Evolutionary conservation across 2,113 vertebrate genomes (phyloP).

Genomic region (Hydrochoerus hydrochaeris): DNA sequence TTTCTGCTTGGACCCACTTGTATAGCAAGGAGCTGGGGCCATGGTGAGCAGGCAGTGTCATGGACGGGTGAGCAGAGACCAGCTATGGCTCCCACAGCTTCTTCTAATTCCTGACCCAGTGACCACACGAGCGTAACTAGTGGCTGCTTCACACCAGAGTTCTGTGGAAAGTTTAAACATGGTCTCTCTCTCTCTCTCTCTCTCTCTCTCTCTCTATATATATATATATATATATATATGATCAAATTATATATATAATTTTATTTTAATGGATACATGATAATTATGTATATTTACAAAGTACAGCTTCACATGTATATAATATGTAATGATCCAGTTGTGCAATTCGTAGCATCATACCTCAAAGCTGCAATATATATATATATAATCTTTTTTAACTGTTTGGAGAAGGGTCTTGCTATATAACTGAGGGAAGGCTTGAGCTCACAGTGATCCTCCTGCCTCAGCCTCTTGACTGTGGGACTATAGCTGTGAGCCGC

Average conservation of each 20-base stretch:
- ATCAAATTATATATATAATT: background rate
- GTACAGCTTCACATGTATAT: background rate
- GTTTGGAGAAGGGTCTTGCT: background rate
- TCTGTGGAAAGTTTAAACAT: background rate
- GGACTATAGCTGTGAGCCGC: background rate
- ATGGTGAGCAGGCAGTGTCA: no score
- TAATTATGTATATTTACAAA: background rate
- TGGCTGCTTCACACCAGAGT: background rate
- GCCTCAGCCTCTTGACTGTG: background rate
- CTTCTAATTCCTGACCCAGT: background rate
- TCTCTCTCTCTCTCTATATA: no score
- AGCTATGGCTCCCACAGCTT: accelerated
- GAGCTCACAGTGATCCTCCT: background rate
- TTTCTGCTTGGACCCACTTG: background rate
- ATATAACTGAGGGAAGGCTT: background rate
- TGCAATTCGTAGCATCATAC: background rate
- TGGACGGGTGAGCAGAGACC: background rate
- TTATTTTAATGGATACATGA: background rate
- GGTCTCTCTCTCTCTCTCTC: no score
- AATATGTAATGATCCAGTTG: background rate
- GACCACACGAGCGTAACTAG: background rate
- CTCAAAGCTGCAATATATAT: background rate
- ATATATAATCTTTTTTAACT: no score
- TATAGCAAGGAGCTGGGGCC: background rate
- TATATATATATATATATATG: background rate